Evolutionary conservation across 2,797 vertebrate genomes (phyloP).

Genomic region (Psittacula echo): DNA sequence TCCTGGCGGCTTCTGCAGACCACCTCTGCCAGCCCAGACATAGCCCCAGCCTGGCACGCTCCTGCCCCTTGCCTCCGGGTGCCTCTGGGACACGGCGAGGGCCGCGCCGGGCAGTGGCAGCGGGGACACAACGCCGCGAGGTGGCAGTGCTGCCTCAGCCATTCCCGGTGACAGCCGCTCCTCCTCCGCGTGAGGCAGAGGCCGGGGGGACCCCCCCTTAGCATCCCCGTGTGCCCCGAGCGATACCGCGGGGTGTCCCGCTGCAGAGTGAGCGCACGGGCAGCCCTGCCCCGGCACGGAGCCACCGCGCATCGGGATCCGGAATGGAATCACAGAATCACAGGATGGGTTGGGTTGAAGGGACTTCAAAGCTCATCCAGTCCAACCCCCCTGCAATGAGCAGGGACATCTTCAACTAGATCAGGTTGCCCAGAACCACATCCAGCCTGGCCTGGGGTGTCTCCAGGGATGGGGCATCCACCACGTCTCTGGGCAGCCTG

Average conservation of each 20-base stretch:
- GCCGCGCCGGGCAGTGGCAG: background rate
- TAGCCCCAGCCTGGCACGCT: accelerated
- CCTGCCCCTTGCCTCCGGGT: background rate
- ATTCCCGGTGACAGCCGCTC: background rate
- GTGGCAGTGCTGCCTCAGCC: slow-evolving; percentile 17
- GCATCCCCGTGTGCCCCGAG: background rate
- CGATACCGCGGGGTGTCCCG: accelerated
- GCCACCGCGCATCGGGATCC: background rate
- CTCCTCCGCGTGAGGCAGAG: background rate
- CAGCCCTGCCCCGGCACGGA: background rate
- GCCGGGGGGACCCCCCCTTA: accelerated
- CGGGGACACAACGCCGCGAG: background rate
- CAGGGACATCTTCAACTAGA: background rate
- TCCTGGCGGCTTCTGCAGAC: accelerated
- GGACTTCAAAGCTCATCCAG: background rate
- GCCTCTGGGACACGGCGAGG: background rate
- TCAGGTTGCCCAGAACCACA: background rate
- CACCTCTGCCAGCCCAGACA: accelerated
- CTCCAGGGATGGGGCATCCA: background rate
- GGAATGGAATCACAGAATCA: background rate
- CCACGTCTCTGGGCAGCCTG: background rate
- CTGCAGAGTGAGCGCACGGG: background rate
- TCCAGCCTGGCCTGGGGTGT: background rate
- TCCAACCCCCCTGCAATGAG: background rate
- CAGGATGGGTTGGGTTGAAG: background rate